Base-by-base conservation (phyloP, 2,797 vertebrate species). In the Sebastes iracundus region DNA sequence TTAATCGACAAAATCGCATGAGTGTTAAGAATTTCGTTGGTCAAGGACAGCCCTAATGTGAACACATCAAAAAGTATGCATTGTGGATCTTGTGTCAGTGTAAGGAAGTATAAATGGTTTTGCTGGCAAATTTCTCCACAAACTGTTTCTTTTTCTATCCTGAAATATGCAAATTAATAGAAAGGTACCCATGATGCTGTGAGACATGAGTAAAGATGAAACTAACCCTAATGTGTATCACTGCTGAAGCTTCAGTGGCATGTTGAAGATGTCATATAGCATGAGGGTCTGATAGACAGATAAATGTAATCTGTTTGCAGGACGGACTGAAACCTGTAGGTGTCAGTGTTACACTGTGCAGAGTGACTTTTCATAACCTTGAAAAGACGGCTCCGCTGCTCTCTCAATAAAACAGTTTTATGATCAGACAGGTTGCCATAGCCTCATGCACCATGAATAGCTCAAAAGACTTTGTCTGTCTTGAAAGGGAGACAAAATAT, bases 321-420 rank as follows among this genome's bases (percentile, higher is more conserved):
- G 60, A 49, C 55, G 67, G n/a, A 35, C 49, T 72, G 59, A 46
- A 61, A 58, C 92, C 91, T 92, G 89, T 75, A 94, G 94, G 90
- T 92, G 93, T 92, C 93, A 93, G 88, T 95, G 87, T 94, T 90
- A 73, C 30, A 85, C 90, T 74, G 55, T 72, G 46, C 78, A 87
- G 33, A 79, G 23, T 80, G 49, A 82, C 78, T 84, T 69, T 74
- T 74, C 61, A 74, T 89, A 84, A 87, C 88, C 87, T 91, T 92
- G 84, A 90, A 75, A 78, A 46, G 56, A 86, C 35, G 28, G 61
- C 68, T 56, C 2, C 35, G 38, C 69, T 78, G 65, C 74, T 80
- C 78, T 73, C 42, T 63, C 71, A 74, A 72, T 84, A 79, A 84
- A 82, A 64, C 62, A 59, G 35, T 85, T 91, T 88, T 84, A 83